A percentile compares a stretch with the other conserved stretches of the same genome.
Evolutionary conservation across 1,140 invertebrate genomes (phyloP).

Genomic region (Sitobion miscanthi): DNA sequence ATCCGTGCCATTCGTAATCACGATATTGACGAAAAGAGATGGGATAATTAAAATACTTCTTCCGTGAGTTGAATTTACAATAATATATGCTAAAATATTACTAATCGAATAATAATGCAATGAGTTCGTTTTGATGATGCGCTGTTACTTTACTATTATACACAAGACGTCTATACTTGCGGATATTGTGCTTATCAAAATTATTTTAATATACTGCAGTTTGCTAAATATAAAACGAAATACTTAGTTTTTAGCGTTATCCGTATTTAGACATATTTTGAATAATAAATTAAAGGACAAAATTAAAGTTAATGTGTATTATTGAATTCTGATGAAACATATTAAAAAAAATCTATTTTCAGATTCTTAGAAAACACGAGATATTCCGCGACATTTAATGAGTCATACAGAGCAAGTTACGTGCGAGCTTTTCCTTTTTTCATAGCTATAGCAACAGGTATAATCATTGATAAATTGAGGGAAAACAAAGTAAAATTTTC

Average conservation of each 20-base stretch:
- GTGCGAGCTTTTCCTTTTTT: neutral
- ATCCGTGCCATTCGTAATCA: neutral
- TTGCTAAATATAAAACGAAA: neutral
- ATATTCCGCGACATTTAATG: neutral
- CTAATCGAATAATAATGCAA: neutral
- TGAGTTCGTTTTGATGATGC: neutral
- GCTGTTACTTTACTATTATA: neutral
- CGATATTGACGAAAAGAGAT: neutral
- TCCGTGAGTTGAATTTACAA: slow-evolving; percentile 31
- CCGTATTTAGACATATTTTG: neutral
- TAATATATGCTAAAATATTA: neutral
- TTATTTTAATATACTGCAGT: neutral
- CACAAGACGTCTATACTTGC: neutral
- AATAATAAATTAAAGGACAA: neutral
- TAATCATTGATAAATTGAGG: neutral
- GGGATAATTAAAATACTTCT: slow-evolving; percentile 34
- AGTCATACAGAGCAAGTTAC: neutral
- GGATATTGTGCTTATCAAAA: neutral
- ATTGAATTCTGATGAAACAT: neutral
- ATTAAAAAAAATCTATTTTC: neutral
- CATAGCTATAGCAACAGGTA: neutral
- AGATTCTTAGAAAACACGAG: slow-evolving; percentile 14
- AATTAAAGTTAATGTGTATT: neutral
- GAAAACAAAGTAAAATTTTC: slow-evolving; percentile 26
- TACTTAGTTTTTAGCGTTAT: neutral